Percentiles rank a stretch among this genome's conserved stretches.
Conservation (phyloP, 2,113 vertebrate genomes). For the Chaetodon auriga region DNA sequence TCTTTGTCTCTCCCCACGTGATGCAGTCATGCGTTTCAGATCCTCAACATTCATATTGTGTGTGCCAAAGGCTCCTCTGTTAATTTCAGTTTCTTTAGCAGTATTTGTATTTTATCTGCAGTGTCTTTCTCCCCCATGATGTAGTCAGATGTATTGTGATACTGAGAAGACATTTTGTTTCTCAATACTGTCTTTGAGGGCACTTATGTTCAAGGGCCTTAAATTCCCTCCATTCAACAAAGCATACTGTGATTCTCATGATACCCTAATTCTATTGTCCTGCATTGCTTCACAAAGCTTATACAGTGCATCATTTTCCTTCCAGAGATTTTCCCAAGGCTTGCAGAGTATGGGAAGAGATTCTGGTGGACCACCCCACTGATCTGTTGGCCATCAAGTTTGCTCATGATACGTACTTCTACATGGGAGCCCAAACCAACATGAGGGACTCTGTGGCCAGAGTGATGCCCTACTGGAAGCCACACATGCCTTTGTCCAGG, state of each 20-base stretch:
- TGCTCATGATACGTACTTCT: constrained; percentile 92
- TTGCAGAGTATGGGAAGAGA: constrained; percentile 90
- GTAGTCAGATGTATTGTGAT: constrained; percentile 5
- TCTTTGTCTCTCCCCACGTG: neutral
- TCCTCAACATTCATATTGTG: neutral
- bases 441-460: constrained; percentile 93
- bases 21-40: constrained; percentile 8
- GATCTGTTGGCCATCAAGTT: constrained; percentile 95
- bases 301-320: constrained; percentile 48
- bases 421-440: constrained; percentile 86
- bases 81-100: constrained; percentile 9
- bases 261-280: neutral
- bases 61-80: neutral
- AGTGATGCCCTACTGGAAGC: constrained; percentile 92
- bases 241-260: neutral
- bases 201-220: neutral
- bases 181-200: constrained; percentile 6
- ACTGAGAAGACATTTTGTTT: neutral
- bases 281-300: neutral
- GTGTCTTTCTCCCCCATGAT: constrained; percentile 27
- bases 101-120: constrained; percentile 16
- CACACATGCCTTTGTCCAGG: constrained; percentile 89
- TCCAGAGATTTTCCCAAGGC: constrained; percentile 87
- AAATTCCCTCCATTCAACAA: constrained; percentile 2
- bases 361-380: constrained; percentile 91